Percentiles rank a stretch among this genome's conserved stretches.
Evolutionary conservation across 2,113 vertebrate genomes (phyloP).

Genomic region (Nycticorax nycticorax): DNA sequence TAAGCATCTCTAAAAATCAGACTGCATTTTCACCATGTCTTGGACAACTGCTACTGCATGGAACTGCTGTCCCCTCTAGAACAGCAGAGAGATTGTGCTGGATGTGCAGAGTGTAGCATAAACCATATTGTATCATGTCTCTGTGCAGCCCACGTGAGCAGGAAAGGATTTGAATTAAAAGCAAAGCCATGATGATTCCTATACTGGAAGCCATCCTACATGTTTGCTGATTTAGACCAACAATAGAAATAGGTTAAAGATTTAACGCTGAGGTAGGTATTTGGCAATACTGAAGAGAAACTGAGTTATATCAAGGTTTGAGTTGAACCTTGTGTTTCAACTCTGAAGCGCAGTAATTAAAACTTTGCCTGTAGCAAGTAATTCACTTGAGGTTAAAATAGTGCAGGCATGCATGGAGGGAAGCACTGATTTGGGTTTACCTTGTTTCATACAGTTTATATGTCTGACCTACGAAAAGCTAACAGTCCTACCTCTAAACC

Average conservation of each 20-base stretch:
- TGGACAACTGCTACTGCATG: neutral
- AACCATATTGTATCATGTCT: neutral
- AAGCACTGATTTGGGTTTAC: constrained; percentile 57
- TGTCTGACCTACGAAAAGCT: constrained; percentile 67
- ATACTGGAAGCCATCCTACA: neutral
- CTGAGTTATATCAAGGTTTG: constrained; percentile 53
- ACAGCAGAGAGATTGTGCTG: neutral
- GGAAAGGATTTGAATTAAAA: neutral
- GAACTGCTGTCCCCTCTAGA: neutral
- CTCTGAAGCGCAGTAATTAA: constrained; percentile 71
- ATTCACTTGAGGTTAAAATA: constrained; percentile 73
- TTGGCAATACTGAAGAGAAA: constrained; percentile 65
- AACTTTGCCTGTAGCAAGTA: constrained; percentile 73
- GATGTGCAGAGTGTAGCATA: neutral
- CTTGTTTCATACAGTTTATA: constrained; percentile 69
- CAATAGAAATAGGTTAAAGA: constrained; percentile 59
- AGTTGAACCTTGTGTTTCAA: constrained; percentile 68
- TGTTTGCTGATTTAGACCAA: constrained; percentile 28
- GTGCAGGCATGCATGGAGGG: constrained; percentile 1
- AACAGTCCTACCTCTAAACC: constrained; percentile 66
- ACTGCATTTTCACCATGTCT: neutral
- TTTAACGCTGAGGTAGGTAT: constrained; percentile 50
- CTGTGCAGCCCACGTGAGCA: neutral
- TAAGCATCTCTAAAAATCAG: neutral
- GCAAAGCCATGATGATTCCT: neutral